These are phyloP conservation scores for Synanthedon myopaeformis DNA, from an alignment of 2,888 invertebrate species.

Conservation along the genomic window DNA sequence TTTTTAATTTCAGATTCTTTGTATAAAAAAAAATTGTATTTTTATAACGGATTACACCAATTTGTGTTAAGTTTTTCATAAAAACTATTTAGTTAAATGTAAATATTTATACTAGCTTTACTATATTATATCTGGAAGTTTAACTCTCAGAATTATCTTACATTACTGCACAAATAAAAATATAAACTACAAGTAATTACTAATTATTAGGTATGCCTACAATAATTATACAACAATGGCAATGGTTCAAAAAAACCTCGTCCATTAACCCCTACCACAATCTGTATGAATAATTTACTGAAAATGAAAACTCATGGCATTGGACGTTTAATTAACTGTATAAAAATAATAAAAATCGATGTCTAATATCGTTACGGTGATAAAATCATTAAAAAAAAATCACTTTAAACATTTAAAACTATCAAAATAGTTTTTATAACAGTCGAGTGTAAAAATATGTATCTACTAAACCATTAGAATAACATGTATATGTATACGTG, in stretches of 20 bases:
- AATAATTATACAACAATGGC: slow-evolving; percentile 38
- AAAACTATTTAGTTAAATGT: slow-evolving; percentile 13
- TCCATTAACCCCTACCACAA: too few relatives aligned
- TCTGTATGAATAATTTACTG: too few relatives aligned
- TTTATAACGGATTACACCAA: slow-evolving; percentile 30
- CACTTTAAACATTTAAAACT: too few relatives aligned
- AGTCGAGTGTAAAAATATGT: too few relatives aligned
- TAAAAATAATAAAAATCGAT: background rate
- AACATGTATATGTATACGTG: too few relatives aligned
- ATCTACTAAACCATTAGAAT: too few relatives aligned
- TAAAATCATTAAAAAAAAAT: too few relatives aligned
- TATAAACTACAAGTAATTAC: slow-evolving; percentile 12
- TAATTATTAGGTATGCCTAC: slow-evolving; percentile 21
- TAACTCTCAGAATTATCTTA: slow-evolving; percentile 25
- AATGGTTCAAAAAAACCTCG: slow-evolving; percentile 27
- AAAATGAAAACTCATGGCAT: background rate
- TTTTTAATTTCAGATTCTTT: too few relatives aligned
- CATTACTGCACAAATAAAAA: slow-evolving; percentile 19
- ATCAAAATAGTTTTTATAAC: too few relatives aligned
- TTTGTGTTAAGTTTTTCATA: slow-evolving; percentile 18
- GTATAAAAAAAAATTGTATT: slow-evolving; percentile 6
- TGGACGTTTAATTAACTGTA: background rate
- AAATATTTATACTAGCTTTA: background rate
- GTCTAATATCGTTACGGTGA: background rate
- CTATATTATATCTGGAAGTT: slow-evolving; percentile 27